Base-by-base conservation (phyloP, 2,113 vertebrate genomes). In the Eulemur macaco region DNA sequence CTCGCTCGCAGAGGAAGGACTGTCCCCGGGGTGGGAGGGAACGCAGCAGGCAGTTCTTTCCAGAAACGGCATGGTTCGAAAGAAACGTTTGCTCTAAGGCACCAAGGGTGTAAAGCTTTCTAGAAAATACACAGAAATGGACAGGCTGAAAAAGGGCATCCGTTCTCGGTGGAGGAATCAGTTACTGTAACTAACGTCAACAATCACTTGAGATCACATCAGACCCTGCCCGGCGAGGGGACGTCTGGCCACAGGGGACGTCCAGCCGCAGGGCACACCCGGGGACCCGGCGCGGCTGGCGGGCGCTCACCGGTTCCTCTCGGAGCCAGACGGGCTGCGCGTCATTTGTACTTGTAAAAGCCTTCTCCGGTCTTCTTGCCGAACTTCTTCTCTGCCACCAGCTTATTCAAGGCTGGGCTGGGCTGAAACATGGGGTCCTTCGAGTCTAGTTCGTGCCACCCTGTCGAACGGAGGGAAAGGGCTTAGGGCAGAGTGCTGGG, bases 291-390 rank as follows among this genome's bases (percentile, higher is more conserved):
- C 95, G 89, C 1, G 63, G 63, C 82, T 87, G 94, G 52, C 5
- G 4, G 15, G 50, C 50, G 96, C 78, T 10, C 52, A 54, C 52
- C 52, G 52, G 52, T 8, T 31, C 64, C 31, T 92, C 74, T 82
- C 34, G 29, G 88, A 60, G 23, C 77, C 66, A 21, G 13, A 3
- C 94, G 21, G 37, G 15, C 6, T 45, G 60, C 11, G 71, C 63
- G 52, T 99, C 98, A 99, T 85, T 99, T 99, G 98, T 99, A 99
- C 94, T 99, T 99, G 98, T 99, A 99, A 98, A 99, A 99, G 52
- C 99, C 99, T 98, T 99, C 99, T 96, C 99, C 99, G 0, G 99
- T 99, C 98, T 99, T 99, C 98, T 98, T 99, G 92, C 99, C 99
- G 14, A 99, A 83, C 98, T 99, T 99, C 52, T 99, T 99, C 94